Evolutionary conservation across 2,113 vertebrate species (phyloP), one percentile per base, ranked within the genome.

Genomic region (Bubo scandiacus): DNA sequence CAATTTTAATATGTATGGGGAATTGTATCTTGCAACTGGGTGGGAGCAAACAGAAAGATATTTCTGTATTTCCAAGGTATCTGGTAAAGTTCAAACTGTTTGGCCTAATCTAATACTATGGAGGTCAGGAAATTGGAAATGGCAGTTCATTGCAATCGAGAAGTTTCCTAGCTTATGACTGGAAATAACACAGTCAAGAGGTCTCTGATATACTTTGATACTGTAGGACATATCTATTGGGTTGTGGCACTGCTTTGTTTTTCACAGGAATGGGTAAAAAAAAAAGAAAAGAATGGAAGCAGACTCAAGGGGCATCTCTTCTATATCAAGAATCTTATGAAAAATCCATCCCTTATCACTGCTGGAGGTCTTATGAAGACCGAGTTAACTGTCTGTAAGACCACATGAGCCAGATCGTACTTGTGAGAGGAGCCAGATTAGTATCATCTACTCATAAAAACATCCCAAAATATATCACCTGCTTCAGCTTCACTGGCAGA

Each of bases 81-180:
- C 63, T 86, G 57, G 55, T 63, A 38, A 66, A 55, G 38, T 89
- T 86, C 75, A 52, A 77, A 9, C n/a, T 54, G 21, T 27, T 63
- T 49, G 47, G 65, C 38, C 38, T 71, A 12, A 73, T 81, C 27
- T 83, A 47, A 49, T 62, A 38, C n/a, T n/a, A 0, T 9, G 22
- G 72, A 70, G 82, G 55, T 58, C 94, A 94, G 91, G 94, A 95
- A 96, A 95, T 91, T 94, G 59, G 86, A 92, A 94, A 22, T 49
- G 59, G 49, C 85, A 51, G 59, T 25, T 92, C 79, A 45, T 36
- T 67, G 63, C 12, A 9, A 34, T 45, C 36, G 49, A 80, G 51
- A 83, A 66, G 5, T 62, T 92, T 90, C 54, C 62, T 38, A 38
- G 45, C 75, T 90, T 84, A 66, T 88, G 72, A 88, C 72, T 92